These are phyloP conservation scores for Ecdyonurus torrentis DNA, from an alignment of 2,888 invertebrate genomes.

Conservation along the genomic window DNA sequence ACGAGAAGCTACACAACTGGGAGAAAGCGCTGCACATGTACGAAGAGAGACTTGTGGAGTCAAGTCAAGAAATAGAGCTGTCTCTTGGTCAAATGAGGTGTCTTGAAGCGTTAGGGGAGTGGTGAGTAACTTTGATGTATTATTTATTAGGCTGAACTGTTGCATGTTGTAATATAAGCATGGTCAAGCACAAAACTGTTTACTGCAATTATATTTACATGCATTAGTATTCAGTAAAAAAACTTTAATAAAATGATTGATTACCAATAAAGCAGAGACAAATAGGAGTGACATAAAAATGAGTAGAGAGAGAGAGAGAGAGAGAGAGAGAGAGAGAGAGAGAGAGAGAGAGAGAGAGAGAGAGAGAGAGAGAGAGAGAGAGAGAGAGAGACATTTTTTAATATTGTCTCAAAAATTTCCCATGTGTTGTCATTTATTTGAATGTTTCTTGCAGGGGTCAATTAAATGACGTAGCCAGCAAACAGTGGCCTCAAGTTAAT, in stretches of 20 bases:
- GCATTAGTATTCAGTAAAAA: no score
- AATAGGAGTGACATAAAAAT: no score
- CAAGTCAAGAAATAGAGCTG: constrained; percentile 52
- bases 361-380: neutral
- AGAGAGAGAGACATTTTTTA: neutral
- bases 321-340: no score
- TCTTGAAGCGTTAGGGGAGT: constrained; percentile 93
- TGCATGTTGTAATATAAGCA: no score
- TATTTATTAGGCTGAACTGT: no score
- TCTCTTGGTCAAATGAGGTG: constrained; percentile 86
- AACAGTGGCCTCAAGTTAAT: constrained; percentile 54
- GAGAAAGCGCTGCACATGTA: constrained; percentile 87
- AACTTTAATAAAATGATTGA: no score
- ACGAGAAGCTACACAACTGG: constrained; percentile 98
- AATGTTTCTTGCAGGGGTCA: constrained; percentile 29
- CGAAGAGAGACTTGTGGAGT: constrained; percentile 46
- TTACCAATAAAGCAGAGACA: no score
- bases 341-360: no score
- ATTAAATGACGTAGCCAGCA: constrained; percentile 61
- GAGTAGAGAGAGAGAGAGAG: no score
- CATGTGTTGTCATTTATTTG: neutral
- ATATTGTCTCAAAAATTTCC: neutral
- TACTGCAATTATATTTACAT: no score
- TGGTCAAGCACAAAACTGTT: no score
- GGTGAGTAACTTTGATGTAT: no score